Base-by-base conservation (phyloP, 2,113 vertebrate genomes). In the Lasiurus cinereus region DNA sequence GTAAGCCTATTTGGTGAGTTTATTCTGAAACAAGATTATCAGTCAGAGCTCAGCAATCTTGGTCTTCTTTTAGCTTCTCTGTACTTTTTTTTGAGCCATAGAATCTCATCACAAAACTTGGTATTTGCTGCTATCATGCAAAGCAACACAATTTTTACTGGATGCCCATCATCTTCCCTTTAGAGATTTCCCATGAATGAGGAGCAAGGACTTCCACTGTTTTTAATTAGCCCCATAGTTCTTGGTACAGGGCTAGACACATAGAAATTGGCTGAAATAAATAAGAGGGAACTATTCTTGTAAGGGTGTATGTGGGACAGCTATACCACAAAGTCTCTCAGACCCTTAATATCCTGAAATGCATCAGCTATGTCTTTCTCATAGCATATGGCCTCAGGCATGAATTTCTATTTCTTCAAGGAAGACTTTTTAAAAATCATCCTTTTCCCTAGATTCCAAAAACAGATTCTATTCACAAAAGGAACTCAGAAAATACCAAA, bases 341-440 rank as follows among this genome's bases (percentile, higher is more conserved):
- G 67, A 82, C 24, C 3, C 16, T 56, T 90, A 90, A 43, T 80
- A 82, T 59, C 31, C 31, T 91, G 29, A 87, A 78, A 85, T 22
- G 5, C 1, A 48, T 70, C 54, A 73, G 29, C 14, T 77, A 10
- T 73, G 39, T 62, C 46, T 85, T 88, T 90, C 31, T 88, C 39
- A 59, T 39, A 36, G n/a, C 31, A 18, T 67, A 1, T 79, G n/a
- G 64, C 18, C 54, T 18, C 5, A 76, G n/a, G 14, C 43, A 83
- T 70, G 50, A 94, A 21, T 54, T 88, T 46, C 16, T 21, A n/a
- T 90, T 94, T 80, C 56, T 92, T 83, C 33, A 84, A 82, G 70
- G n/a, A 56, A 56, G 5, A 8, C 22, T 59, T 91, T 91, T 70
- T 39, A 9, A 6, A 48, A 62, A 66, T 43, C 43, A 10, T 64